Conservation (phyloP, 2,113 vertebrate genomes). For the Aegotheles bennettii region DNA sequence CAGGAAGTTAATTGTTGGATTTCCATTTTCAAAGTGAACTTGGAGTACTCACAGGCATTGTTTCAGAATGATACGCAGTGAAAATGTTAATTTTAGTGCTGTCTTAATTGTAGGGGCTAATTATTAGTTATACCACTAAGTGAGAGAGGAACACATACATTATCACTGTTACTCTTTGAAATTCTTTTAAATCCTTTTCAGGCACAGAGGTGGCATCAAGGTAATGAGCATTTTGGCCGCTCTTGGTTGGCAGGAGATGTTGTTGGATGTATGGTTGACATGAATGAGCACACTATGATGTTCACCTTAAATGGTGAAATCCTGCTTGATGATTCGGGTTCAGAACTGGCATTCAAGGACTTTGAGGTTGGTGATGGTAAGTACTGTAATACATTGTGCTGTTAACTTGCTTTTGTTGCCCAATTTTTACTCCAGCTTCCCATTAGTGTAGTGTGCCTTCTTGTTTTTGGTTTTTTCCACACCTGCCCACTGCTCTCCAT, state of each 20-base stretch:
- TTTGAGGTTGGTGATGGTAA: conserved; percentile 89
- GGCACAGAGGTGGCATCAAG: conserved; percentile 96
- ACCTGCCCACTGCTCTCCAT: too few species aligned
- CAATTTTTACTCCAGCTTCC: background rate
- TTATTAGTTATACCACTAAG: background rate
- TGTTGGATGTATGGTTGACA: conserved; percentile 94
- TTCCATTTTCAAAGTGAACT: background rate
- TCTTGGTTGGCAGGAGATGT: conserved; percentile 89
- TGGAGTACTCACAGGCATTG: background rate
- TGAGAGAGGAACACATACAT: background rate
- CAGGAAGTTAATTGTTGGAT: background rate
- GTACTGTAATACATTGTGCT: background rate
- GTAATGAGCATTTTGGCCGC: conserved; percentile 94
- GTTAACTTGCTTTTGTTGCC: background rate
- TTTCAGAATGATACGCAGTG: background rate
- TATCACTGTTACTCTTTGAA: background rate
- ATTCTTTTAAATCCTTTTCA: conserved; percentile 48
- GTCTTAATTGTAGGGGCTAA: background rate
- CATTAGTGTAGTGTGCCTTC: background rate
- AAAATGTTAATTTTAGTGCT: background rate
- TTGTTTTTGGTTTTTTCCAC: background rate
- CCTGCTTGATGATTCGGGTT: conserved; percentile 92
- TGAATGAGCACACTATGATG: conserved; percentile 93
- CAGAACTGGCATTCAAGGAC: conserved; percentile 94
- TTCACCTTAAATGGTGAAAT: conserved; percentile 96